These are phyloP conservation scores for Helleia helle DNA, from an alignment of 2,888 invertebrate genomes.

Conservation along the genomic window DNA sequence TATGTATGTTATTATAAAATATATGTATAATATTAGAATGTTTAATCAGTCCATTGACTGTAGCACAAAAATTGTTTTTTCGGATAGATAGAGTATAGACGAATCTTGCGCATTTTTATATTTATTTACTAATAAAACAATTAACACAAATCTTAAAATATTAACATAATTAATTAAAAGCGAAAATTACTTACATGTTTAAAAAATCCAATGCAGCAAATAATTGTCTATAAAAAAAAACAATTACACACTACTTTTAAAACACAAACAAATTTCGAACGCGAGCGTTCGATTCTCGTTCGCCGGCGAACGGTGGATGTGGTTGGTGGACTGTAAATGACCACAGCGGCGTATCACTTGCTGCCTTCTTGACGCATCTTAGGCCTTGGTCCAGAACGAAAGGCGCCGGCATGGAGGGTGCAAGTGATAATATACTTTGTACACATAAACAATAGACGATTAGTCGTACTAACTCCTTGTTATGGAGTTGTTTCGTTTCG, in stretches of 20 bases:
- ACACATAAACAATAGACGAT: not conserved
- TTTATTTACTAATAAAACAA: too few relatives aligned
- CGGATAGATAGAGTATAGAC: too few relatives aligned
- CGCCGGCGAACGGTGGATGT: conserved; percentile 43
- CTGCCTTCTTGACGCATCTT: conserved; percentile 26
- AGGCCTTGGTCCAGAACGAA: not conserved
- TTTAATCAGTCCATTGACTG: too few relatives aligned
- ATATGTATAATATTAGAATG: too few relatives aligned
- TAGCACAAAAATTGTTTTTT: too few relatives aligned
- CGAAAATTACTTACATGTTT: conserved; percentile 10
- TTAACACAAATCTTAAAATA: conserved; percentile 3
- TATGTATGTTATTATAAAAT: too few relatives aligned
- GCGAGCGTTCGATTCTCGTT: conserved; percentile 34
- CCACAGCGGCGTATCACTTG: conserved; percentile 34
- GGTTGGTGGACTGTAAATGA: conserved; percentile 52
- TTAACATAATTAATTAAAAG: conserved; percentile 6
- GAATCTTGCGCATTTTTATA: too few relatives aligned
- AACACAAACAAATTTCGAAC: conserved; percentile 25
- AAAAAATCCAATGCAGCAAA: conserved; percentile 10
- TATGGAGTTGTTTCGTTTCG: too few relatives aligned
- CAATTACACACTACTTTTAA: conserved; percentile 12
- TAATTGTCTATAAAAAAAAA: conserved; percentile 13
- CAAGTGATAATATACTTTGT: not conserved
- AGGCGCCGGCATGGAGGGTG: not conserved
- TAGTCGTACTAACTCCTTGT: too few relatives aligned